These are phyloP conservation scores for Chaetura pelagica DNA, from an alignment of 2,113 vertebrate species.

Conservation along the genomic window DNA sequence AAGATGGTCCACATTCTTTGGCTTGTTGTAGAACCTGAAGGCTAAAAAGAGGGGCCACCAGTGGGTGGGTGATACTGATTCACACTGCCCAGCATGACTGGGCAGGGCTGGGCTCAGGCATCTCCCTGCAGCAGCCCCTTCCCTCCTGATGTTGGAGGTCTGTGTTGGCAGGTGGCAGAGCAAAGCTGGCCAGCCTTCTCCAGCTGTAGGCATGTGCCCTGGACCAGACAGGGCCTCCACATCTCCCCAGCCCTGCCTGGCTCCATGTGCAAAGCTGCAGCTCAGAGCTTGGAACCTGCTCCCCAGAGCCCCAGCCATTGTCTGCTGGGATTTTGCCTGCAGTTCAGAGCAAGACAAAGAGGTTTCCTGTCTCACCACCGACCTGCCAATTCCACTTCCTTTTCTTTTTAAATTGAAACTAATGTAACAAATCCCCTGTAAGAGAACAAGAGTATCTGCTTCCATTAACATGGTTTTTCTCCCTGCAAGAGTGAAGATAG, in stretches of 20 bases:
- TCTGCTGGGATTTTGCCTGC: not conserved
- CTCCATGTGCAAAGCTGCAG: accelerated
- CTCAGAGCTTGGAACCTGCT: accelerated
- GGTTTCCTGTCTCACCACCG: not conserved
- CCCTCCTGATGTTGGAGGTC: not conserved
- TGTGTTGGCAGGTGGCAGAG: accelerated
- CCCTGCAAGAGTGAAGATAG: not conserved
- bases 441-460: not conserved
- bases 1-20: accelerated
- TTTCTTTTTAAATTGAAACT: not conserved
- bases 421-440: not conserved
- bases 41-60: not conserved
- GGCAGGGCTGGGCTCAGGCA: not conserved
- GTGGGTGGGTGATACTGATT: accelerated
- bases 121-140: not conserved
- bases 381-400: not conserved
- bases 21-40: not conserved
- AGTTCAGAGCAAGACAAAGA: not conserved
- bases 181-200: not conserved
- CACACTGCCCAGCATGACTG: accelerated
- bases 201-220: accelerated
- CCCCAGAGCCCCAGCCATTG: accelerated
- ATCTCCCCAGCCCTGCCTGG: accelerated
- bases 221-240: accelerated
- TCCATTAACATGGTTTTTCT: not conserved